phyloP scores from a whole-genome alignment of 1,140 invertebrate species.

The Platorchestia sp. region DNA sequence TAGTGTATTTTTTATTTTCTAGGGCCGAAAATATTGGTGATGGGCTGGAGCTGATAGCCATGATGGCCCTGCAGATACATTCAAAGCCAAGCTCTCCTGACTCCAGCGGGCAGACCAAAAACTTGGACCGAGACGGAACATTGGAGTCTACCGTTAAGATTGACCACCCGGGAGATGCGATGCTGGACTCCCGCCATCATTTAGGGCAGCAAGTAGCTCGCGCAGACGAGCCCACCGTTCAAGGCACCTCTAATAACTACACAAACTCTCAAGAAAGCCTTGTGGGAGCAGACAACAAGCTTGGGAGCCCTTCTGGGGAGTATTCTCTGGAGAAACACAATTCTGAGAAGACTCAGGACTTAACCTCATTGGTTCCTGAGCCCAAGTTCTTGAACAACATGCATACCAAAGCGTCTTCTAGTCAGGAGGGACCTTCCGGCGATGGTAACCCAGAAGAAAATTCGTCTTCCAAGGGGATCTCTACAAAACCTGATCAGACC shows the following conservation, averaged over 20 bases:
- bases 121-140: neutral
- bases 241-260: neutral
- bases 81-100: neutral
- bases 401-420: neutral
- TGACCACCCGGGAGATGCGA: neutral
- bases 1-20: neutral
- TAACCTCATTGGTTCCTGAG: neutral
- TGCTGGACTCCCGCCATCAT: neutral
- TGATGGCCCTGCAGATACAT: neutral
- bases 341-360: neutral
- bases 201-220: neutral
- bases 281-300: neutral
- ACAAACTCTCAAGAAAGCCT: neutral
- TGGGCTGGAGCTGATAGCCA: constrained; percentile 11
- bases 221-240: neutral
- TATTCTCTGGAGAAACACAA: neutral
- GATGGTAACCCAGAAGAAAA: neutral
- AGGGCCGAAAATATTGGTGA: neutral
- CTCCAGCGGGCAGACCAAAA: neutral
- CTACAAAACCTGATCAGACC: neutral
- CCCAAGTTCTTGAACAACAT: neutral
- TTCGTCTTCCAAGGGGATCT: neutral
- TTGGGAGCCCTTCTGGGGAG: neutral
- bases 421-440: neutral
- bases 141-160: neutral